Evolutionary conservation across 2,797 vertebrate species (phyloP).

Genomic region (Clamator glandarius): DNA sequence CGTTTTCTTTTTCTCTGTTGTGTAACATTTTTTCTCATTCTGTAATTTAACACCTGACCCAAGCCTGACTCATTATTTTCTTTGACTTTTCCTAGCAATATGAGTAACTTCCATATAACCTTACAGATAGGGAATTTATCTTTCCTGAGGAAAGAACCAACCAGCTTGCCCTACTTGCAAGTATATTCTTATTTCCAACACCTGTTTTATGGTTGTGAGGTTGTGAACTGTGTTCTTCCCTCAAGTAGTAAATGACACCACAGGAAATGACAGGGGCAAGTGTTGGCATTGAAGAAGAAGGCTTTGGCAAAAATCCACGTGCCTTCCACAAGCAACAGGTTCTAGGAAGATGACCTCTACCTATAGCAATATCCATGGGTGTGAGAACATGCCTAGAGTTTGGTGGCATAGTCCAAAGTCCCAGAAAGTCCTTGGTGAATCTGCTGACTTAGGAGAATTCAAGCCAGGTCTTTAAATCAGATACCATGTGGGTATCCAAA

Average conservation of each 20-base stretch:
- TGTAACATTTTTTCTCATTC: neutral
- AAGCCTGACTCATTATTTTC: neutral
- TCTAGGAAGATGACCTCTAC: neutral
- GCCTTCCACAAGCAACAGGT: neutral
- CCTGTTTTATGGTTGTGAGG: neutral
- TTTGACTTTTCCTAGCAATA: neutral
- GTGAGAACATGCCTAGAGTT: neutral
- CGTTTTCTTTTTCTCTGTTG: neutral
- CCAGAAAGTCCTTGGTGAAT: neutral
- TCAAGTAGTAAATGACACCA: neutral
- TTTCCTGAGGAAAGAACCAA: neutral
- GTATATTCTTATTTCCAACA: neutral
- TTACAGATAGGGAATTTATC: neutral
- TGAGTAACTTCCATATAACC: neutral
- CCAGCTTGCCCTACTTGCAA: neutral
- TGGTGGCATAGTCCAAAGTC: neutral
- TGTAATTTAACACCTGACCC: neutral
- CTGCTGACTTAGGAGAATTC: neutral
- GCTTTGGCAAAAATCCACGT: neutral
- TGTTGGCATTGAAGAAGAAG: neutral
- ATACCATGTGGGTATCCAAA: neutral
- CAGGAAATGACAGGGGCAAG: neutral
- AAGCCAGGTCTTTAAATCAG: neutral
- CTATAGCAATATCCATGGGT: neutral
- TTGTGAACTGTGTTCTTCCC: neutral